Base-by-base conservation (phyloP, 2,113 vertebrate species). In the Spermophilus dauricus region DNA sequence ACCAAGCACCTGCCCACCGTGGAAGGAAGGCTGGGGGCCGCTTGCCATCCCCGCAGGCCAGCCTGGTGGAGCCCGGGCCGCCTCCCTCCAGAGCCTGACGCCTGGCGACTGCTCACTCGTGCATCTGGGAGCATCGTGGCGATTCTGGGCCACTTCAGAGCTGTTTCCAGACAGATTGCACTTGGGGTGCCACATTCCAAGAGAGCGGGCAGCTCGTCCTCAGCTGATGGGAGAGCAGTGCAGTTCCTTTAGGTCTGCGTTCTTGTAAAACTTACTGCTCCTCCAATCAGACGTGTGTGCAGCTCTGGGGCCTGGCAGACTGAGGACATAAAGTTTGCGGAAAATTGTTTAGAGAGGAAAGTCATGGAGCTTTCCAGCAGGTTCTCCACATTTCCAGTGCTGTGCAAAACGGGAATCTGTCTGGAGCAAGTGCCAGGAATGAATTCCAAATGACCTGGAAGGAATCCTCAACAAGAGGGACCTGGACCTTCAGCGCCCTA, bases 361-460 rank as follows among this genome's bases (percentile, higher is more conserved):
- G 3, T 2, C 51, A 12, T 2, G 1, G 26, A 72, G 92, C 72
- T 48, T 97, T 97, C 98, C 98, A 95, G 84, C 89, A 96, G 97
- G 91, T 97, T 97, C 97, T 98, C 97, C 96, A 82, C 11, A 78
- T 97, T 97, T 95, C 94, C 86, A 82, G 72, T 77, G 65, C 93
- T 97, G 80, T 72, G 73, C 58, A 91, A 96, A 75, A 53, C 91
- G 96, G 85, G 92, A 80, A 86, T 98, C 86, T 82, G 58, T 91
- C 95, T 98, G 98, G 95, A 99, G 96, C 77, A 56, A 76, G 81
- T 94, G 97, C 97, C 96, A 84, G 97, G 95, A 93, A 91, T 53
- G 96, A 96, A 96, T 99, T 99, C 98, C 98, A 99, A 99, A 99
- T n/a, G 86, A 98, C 96, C 98, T 99, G 99, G 98, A 98, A 98